A percentile compares a stretch with the other conserved stretches of the same genome.
phyloP scores from a whole-genome alignment of 2,888 invertebrate species.

The Cinara cedri region DNA sequence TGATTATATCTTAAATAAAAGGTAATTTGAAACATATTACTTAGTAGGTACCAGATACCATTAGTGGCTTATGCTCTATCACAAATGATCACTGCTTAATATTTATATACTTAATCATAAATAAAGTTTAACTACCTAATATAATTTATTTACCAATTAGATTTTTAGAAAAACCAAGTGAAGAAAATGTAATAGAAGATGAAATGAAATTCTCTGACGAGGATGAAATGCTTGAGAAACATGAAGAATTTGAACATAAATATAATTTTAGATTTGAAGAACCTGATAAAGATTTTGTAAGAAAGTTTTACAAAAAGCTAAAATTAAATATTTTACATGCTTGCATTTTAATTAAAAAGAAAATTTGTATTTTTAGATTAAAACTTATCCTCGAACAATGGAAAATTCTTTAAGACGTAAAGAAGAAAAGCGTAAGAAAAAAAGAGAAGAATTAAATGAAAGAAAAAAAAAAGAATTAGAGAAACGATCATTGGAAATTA shows the following conservation, averaged over 20 bases:
- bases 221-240: slow-evolving; percentile 82
- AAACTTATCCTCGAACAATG: slow-evolving; percentile 90
- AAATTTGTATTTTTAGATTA: slow-evolving; percentile 68
- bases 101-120: no score
- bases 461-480: slow-evolving; percentile 80
- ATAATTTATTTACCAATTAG: slow-evolving; percentile 61
- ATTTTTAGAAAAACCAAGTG: slow-evolving; percentile 65
- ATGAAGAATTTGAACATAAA: slow-evolving; percentile 90
- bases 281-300: slow-evolving; percentile 63
- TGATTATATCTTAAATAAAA: slow-evolving; percentile 90
- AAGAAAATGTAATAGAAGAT: slow-evolving; percentile 65
- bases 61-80: no score
- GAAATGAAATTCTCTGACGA: slow-evolving; percentile 75
- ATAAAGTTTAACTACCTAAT: no score
- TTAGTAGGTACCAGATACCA: not conserved
- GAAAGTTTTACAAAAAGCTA: slow-evolving; percentile 12
- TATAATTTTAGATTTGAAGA: slow-evolving; percentile 97
- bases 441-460: slow-evolving; percentile 76
- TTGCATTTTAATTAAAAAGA: not conserved
- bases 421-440: slow-evolving; percentile 78
- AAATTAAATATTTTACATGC: not conserved
- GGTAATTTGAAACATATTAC: slow-evolving; percentile 63
- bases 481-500: slow-evolving; percentile 84
- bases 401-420: slow-evolving; percentile 80
- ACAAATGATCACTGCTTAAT: no score